Evolutionary conservation across 2,888 invertebrate species (phyloP).

Genomic region (Acronicta alni): DNA sequence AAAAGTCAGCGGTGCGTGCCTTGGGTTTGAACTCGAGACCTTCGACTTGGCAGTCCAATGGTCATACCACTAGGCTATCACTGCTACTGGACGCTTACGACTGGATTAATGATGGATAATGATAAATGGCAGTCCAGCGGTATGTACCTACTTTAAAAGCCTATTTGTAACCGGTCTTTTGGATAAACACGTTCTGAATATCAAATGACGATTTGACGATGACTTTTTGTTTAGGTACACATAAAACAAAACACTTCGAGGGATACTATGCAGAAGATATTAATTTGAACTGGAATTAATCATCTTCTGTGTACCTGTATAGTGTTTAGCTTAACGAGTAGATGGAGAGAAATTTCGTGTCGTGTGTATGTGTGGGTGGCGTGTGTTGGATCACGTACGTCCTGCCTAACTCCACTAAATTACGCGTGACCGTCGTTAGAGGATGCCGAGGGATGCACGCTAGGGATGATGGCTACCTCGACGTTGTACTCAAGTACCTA

Average conservation of each 20-base stretch:
- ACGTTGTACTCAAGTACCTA: background rate
- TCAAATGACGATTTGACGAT: conserved; percentile 44
- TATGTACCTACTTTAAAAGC: conserved; percentile 17
- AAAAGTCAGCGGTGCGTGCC: too few relatives aligned
- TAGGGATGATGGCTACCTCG: conserved; percentile 16
- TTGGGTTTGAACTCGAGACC: too few relatives aligned
- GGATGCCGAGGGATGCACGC: conserved; percentile 17
- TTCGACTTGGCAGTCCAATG: too few relatives aligned
- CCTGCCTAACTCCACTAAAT: conserved; percentile 26
- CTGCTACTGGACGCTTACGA: too few relatives aligned
- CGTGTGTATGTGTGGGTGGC: background rate
- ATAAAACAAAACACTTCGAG: conserved; percentile 45
- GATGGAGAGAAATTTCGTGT: conserved; percentile 2
- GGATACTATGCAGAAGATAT: conserved; percentile 28
- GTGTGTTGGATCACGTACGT: conserved; percentile 32
- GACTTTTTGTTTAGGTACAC: conserved; percentile 30
- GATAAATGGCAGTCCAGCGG: too few relatives aligned
- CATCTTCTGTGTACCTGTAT: conserved; percentile 6
- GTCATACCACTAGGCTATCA: too few relatives aligned
- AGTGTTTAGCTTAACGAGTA: conserved; percentile 34
- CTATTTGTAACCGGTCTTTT: conserved; percentile 12
- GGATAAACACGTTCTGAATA: conserved; percentile 26
- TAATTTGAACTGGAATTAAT: conserved; percentile 18
- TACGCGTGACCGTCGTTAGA: conserved; percentile 29
- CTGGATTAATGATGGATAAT: too few relatives aligned